Conservation (phyloP, 1,140 invertebrate species). For the Hylaeus volcanicus region DNA sequence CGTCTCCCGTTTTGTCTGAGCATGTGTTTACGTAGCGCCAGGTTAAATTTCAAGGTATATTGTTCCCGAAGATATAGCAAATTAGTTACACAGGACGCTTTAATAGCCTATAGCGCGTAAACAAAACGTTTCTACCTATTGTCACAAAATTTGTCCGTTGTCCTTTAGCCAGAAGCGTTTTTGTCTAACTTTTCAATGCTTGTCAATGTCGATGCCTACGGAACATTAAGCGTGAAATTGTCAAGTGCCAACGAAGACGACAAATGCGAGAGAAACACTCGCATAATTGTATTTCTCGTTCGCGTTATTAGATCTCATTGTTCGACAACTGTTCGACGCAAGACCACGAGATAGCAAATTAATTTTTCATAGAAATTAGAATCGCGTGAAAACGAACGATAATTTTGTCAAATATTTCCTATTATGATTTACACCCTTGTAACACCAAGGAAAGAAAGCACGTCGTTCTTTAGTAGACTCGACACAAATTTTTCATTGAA, state of each 20-base stretch:
- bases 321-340: too few relatives aligned
- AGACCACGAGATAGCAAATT: too few relatives aligned
- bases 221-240: not conserved
- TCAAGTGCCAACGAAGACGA: too few relatives aligned
- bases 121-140: not conserved
- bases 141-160: too few relatives aligned
- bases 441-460: not conserved
- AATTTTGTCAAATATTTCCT: not conserved
- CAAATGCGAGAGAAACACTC: too few relatives aligned
- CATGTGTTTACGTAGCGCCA: not conserved
- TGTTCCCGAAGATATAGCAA: not conserved
- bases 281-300: too few relatives aligned
- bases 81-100: not conserved
- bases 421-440: too few relatives aligned
- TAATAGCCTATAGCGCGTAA: not conserved
- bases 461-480: not conserved
- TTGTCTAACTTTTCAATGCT: not conserved
- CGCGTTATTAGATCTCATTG: too few relatives aligned
- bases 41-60: conserved; percentile 12
- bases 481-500: not conserved
- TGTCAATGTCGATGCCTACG: not conserved
- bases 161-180: too few relatives aligned
- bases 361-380: not conserved
- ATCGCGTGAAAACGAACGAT: too few relatives aligned
- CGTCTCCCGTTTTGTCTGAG: conserved; percentile 16